Base-by-base conservation (phyloP, 1,140 invertebrate genomes). In the Bactericera cockerelli region DNA sequence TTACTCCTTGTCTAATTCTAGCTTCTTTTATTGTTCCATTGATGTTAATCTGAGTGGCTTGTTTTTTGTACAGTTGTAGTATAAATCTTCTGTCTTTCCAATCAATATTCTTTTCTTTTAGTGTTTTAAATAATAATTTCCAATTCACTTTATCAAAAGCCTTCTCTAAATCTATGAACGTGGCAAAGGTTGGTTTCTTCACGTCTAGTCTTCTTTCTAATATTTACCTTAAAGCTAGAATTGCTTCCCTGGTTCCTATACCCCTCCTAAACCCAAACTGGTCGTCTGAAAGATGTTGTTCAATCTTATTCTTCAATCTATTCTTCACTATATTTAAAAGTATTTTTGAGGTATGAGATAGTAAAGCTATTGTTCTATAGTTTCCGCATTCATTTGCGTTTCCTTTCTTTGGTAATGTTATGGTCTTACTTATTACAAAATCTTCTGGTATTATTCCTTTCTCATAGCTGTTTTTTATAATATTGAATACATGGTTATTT, bases 331-430 rank as follows among this genome's bases (percentile, higher is more conserved):
- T 59, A 53, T 31, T 59, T 31, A 59, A 28, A 21, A 59, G 49
- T 53, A 59, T 59, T 22, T 59, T 59, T 2, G 49, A 59, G 13
- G 26, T 49, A 24, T 59, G 58, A 25, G 58, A 54, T 59, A 55
- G 8, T 6, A 54, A 13, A 55, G 58, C 22, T 26, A 58, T 59
- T 61, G 62, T 56, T 54, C 62, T 59, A 31, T 54, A 66, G 62
- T 61, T 61, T 49, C 59, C 62, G 57, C 61, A 65, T 19, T 59
- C 58, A 54, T 39, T 53, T 22, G 58, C 26, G 55, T 59, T 59
- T 25, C 49, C 58, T 55, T 53, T 55, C 33, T 59, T 59, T 14
- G 49, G 58, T 28, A 59, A 54, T 49, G 54, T 42, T 42, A 59
- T 59, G 53, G 54, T 42, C 42, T 39, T 58, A 26, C 57, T 58